A percentile compares a stretch with the other conserved stretches of the same genome.
These are phyloP conservation scores for Atlantisia rogersi DNA, from an alignment of 2,113 vertebrate genomes.

Conservation along the genomic window DNA sequence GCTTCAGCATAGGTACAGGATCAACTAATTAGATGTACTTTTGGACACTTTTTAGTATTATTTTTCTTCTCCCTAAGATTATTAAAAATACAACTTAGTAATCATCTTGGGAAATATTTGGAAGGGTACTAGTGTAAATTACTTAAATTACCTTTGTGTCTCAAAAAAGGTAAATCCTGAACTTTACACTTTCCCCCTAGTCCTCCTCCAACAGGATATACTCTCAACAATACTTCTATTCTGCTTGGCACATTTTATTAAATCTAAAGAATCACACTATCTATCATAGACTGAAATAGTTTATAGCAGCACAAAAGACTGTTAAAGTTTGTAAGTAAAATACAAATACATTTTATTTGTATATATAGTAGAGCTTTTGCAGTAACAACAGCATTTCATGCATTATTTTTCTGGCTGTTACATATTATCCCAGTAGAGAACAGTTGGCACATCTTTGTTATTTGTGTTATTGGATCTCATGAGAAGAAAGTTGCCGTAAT, in stretches of 20 bases:
- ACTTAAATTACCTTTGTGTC: neutral
- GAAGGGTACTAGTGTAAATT: neutral
- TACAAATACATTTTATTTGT: neutral
- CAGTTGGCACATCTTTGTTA: slow-evolving; percentile 19
- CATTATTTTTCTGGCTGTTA: neutral
- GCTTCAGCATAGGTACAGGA: neutral
- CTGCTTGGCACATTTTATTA: neutral
- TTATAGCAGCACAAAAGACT: neutral
- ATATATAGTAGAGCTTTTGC: neutral
- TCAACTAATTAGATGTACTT: neutral
- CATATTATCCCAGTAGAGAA: neutral
- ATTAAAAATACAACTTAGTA: neutral
- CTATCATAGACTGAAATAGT: neutral
- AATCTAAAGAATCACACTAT: neutral
- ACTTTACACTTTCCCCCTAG: neutral
- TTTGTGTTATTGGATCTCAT: slow-evolving; percentile 33
- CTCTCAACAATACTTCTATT: neutral
- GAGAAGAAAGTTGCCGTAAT: slow-evolving; percentile 48
- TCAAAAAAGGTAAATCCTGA: neutral
- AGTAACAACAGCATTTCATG: neutral
- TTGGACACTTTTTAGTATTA: neutral
- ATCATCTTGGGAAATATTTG: neutral
- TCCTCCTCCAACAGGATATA: neutral
- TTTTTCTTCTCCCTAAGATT: neutral
- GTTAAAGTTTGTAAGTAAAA: neutral